Conservation (phyloP, 2,797 vertebrate genomes). For the Nyctalus aviator region DNA sequence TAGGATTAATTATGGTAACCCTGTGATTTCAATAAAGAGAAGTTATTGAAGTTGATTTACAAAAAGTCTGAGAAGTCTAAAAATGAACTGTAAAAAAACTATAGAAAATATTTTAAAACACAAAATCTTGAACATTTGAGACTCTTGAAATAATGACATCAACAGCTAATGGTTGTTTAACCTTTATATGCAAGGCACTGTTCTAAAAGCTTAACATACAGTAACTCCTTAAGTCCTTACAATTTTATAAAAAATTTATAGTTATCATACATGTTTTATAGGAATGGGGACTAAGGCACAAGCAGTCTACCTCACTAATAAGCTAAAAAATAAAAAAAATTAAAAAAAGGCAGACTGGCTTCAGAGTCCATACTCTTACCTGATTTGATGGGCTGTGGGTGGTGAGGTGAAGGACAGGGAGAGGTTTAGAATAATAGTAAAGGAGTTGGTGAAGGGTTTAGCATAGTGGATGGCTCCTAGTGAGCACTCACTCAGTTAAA, state of each 20-base stretch:
- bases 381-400: not conserved
- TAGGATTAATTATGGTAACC: not conserved
- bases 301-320: not conserved
- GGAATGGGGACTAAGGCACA: not conserved
- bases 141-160: constrained; percentile 28
- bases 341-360: not conserved
- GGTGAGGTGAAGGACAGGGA: not conserved
- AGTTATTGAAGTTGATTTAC: not conserved
- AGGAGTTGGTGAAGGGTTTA: not conserved
- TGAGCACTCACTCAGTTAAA: not conserved
- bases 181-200: not conserved
- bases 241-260: not conserved
- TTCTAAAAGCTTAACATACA: not conserved
- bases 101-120: constrained; percentile 1
- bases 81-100: not conserved
- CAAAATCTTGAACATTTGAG: not conserved
- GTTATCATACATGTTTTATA: not conserved
- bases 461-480: not conserved
- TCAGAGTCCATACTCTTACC: not conserved
- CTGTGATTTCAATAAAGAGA: constrained; percentile 11
- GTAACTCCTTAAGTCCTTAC: not conserved
- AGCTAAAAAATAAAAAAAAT: not conserved
- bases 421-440: not conserved
- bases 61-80: not conserved
- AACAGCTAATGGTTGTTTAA: not conserved